Base-by-base conservation (phyloP, 2,113 vertebrate species). In the Prochilodus magdalenae region DNA sequence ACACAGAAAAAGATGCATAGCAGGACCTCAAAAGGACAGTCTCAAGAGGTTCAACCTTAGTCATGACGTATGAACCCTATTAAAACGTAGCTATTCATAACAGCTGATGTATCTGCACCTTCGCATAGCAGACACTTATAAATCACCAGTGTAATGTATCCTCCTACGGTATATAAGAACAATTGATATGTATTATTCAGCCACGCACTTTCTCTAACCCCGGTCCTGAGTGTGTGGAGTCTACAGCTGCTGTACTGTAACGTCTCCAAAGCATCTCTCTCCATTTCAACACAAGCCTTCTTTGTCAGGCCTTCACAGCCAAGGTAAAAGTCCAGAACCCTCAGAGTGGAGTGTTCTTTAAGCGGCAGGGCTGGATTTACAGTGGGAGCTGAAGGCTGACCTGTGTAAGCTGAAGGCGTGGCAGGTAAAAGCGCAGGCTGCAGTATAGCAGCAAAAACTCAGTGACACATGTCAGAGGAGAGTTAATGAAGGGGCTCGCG, bases 251-350 rank as follows among this genome's bases (percentile, higher is more conserved):
- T 66, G 27, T 66, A 65, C 60, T 27, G 79, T 5, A 51, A 74
- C 44, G 74, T 80, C 26, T 72, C 77, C 53, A 30, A 80, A 60
- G 36, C 84, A 78, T 85, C 76, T 74, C 75, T 65, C 62, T 69
- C 70, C 63, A 72, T 74, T 85, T 82, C 71, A 79, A 82, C 80
- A 78, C 80, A 79, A 74, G 80, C 55, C 57, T 26, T 53, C 81
- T 74, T 72, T 71, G 63, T 82, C 57, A 69, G 71, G 49, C 22
- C 40, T 71, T 79, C 70, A 63, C 72, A 18, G 72, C 65, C 76
- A 83, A 78, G 30, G 20, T 83, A 82, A 79, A 85, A 75, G 80
- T 72, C 65, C 67, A 24, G 55, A 75, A 74, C 55, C 33, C 60
- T 83, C 40, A 55, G 65, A 82, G 80, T 70, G 26, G 60, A 74